These are phyloP conservation scores for Melikaiella ostensackeni DNA, from an alignment of 2,888 invertebrate genomes.

Conservation along the genomic window DNA sequence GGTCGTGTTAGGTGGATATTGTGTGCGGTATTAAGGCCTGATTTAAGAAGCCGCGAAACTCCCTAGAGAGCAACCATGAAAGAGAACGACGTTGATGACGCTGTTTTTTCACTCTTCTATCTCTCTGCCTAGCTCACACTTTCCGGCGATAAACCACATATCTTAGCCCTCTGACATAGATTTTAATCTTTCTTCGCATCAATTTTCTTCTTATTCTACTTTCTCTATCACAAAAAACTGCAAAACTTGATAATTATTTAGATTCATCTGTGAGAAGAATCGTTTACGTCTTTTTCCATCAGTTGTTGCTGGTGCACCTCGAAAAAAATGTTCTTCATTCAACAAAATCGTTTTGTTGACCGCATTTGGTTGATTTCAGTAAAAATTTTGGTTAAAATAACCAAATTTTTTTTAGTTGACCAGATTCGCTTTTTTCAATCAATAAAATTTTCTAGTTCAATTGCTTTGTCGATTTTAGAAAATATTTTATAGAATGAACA, in stretches of 20 bases:
- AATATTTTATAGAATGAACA: too few relatives aligned
- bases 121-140: not conserved
- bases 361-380: too few relatives aligned
- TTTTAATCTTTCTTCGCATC: conserved; percentile 11
- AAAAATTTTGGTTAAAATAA: too few relatives aligned
- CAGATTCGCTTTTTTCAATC: too few relatives aligned
- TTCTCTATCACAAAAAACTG: not conserved
- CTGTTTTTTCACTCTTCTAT: not conserved
- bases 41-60: conserved; percentile 37
- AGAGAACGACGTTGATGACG: conserved; percentile 17
- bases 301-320: too few relatives aligned
- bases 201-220: not conserved
- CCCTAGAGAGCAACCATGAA: conserved; percentile 8
- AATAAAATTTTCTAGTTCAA: too few relatives aligned
- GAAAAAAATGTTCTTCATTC: too few relatives aligned
- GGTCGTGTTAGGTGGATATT: conserved; percentile 64
- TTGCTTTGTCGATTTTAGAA: too few relatives aligned
- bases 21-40: conserved; percentile 50
- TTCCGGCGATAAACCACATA: not conserved
- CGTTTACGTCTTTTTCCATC: too few relatives aligned
- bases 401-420: too few relatives aligned
- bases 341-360: too few relatives aligned
- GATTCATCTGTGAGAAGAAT: too few relatives aligned
- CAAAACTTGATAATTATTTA: not conserved
- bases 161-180: not conserved